Evolutionary conservation across 1,140 invertebrate species (phyloP).

Genomic region (Cyrtorhinus lividipennis): DNA sequence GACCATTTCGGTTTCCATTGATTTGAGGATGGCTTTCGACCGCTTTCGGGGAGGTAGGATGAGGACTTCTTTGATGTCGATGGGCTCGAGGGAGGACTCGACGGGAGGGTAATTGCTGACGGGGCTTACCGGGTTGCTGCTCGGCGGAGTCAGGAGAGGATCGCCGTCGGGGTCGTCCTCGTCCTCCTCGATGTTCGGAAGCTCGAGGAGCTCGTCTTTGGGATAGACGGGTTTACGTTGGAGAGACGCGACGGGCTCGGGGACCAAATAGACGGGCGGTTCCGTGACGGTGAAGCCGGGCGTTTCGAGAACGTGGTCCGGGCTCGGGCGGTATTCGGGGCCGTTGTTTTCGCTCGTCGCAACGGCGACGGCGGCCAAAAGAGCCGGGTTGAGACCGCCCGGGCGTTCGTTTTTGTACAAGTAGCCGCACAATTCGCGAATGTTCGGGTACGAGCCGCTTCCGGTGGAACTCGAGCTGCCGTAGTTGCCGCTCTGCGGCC

Average conservation of each 20-base stretch:
- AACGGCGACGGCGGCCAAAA: conserved; percentile 28
- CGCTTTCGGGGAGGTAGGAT: conserved; percentile 61
- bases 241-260: conserved; percentile 24
- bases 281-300: conserved; percentile 24
- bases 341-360: conserved; percentile 20
- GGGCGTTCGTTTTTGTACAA: conserved; percentile 16
- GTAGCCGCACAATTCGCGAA: conserved; percentile 20
- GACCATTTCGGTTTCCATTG: conserved; percentile 37
- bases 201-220: conserved; percentile 31
- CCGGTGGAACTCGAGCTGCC: too few species aligned
- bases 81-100: conserved; percentile 39
- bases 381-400: conserved; percentile 23
- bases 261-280: conserved; percentile 26
- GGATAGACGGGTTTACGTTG: conserved; percentile 17
- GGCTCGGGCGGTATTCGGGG: conserved; percentile 25
- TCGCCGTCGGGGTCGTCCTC: not conserved
- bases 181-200: conserved; percentile 28
- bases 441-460: conserved; percentile 18
- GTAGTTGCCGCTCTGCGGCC: not conserved
- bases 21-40: conserved; percentile 57
- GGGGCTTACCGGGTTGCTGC: conserved; percentile 36
- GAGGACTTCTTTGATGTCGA: conserved; percentile 42
- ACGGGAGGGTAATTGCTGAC: conserved; percentile 10
- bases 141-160: conserved; percentile 42
- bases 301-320: conserved; percentile 24